These are phyloP conservation scores for Psettodes erumei DNA, from an alignment of 2,113 vertebrate genomes.

Conservation along the genomic window DNA sequence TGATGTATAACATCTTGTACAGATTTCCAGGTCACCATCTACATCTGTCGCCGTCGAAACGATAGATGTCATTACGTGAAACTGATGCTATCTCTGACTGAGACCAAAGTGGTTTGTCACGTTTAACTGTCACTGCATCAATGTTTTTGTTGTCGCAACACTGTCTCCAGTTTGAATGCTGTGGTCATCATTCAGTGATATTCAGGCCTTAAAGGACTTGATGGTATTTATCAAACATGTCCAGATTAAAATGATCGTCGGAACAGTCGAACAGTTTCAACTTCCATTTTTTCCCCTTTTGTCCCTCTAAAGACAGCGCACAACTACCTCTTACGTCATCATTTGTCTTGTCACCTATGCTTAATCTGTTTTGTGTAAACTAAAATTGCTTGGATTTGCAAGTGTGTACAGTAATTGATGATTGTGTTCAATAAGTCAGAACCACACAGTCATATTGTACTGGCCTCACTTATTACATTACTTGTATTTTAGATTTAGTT, in stretches of 20 bases:
- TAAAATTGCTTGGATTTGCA: background rate
- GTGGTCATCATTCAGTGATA: slow-evolving; percentile 15
- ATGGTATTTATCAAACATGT: slow-evolving; percentile 36
- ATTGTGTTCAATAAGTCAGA: background rate
- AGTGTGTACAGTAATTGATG: background rate
- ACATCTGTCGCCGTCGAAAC: background rate
- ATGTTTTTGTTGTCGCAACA: slow-evolving; percentile 30
- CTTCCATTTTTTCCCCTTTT: background rate
- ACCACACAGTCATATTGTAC: background rate
- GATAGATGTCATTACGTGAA: background rate
- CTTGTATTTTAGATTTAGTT: background rate
- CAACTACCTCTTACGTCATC: background rate
- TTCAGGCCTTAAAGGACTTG: slow-evolving; percentile 38
- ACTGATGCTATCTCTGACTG: background rate
- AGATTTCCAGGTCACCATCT: slow-evolving; percentile 6
- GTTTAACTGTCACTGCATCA: slow-evolving; percentile 13
- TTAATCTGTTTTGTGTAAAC: background rate
- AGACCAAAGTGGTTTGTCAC: slow-evolving; percentile 7
- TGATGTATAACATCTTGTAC: background rate
- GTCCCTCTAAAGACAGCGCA: background rate
- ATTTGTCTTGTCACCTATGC: background rate
- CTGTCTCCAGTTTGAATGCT: slow-evolving; percentile 31
- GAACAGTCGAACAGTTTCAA: background rate
- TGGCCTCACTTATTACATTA: background rate
- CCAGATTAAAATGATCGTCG: slow-evolving; percentile 51